Base-by-base conservation (phyloP, 1,140 invertebrate genomes). In the Globodera ellingtonae region DNA sequence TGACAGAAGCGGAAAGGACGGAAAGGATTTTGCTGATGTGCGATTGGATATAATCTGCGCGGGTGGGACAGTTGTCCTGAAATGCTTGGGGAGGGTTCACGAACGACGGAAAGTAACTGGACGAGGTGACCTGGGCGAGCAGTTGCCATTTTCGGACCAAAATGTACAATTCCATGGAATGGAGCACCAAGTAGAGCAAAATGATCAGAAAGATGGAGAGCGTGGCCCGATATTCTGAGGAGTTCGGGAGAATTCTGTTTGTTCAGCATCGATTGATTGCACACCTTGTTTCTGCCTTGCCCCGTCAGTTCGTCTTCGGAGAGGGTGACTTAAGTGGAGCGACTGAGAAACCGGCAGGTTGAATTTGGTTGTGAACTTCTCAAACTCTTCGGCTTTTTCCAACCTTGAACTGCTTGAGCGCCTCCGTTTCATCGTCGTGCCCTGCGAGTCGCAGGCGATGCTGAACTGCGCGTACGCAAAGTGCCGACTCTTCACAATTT, bases 91-190 rank as follows among this genome's bases (percentile, higher is more conserved):
- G 4, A 44, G 10, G 8, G 0, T 9, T 35, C 6, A 18, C n/a
- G 24, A 70, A 35, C 35, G 35, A 35, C 35, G 35, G 35, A 35
- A 35, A 35, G 3, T 35, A 35, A 3, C 35, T 35, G 35, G 3
- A 67, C 7, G 15, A 10, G 46, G 9, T 35, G 9, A 70, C 67
- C 46, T 70, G 8, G 13, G 87, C 69, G 1, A 88, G 44, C n/a
- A 88, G 72, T 71, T 89, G 85, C 87, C 87, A 89, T 78, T 89
- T 89, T 79, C 88, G 81, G 3, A 66, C 80, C n/a, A 89, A 82
- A 59, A 84, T 85, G 66, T 86, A 88, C 13, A 89, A 66, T 70
- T 89, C 82, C 21, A 89, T 76, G 13, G 85, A 86, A 73, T 89
- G 87, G 59, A 89, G 82, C n/a, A 86, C 70, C 13, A 89, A 78